Percentiles rank a stretch among this genome's conserved stretches.
phyloP scores from a whole-genome alignment of 2,113 vertebrate species.

The Entomyzon cyanotis region DNA sequence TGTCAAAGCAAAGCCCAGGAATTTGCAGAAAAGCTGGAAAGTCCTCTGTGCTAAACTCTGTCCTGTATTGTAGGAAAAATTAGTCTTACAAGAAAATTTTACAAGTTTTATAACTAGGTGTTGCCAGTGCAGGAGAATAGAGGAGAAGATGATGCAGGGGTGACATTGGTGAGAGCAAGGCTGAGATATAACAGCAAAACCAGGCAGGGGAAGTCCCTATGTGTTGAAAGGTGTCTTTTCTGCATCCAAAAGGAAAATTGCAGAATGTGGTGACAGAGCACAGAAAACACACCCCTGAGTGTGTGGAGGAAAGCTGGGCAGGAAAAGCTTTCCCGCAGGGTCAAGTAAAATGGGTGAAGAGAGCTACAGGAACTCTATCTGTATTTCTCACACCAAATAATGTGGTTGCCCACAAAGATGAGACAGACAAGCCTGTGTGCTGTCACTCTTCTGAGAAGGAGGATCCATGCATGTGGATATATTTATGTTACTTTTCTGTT shows the following conservation, averaged over 20 bases:
- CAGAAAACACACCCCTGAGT: rapidly evolving
- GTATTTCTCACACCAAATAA: not conserved
- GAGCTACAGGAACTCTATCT: not conserved
- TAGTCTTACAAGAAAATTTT: not conserved
- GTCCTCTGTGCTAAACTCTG: not conserved
- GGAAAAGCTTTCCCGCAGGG: not conserved
- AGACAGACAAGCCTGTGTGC: rapidly evolving
- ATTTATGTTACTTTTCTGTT: not conserved
- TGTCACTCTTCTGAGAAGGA: not conserved
- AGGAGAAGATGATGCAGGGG: not conserved
- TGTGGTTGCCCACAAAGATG: not conserved
- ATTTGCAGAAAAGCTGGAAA: not conserved
- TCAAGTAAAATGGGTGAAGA: not conserved
- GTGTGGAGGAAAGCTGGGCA: not conserved
- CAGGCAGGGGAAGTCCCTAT: rapidly evolving
- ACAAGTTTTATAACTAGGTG: not conserved
- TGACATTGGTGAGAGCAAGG: not conserved
- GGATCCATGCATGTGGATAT: not conserved
- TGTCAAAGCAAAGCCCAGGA: not conserved
- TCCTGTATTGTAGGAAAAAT: not conserved
- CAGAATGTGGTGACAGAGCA: not conserved
- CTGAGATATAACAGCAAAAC: not conserved
- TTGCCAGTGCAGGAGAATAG: not conserved
- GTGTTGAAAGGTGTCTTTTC: not conserved
- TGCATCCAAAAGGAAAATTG: not conserved